phyloP scores from a whole-genome alignment of 1,140 invertebrate species.

The Drosophila jambulina region DNA sequence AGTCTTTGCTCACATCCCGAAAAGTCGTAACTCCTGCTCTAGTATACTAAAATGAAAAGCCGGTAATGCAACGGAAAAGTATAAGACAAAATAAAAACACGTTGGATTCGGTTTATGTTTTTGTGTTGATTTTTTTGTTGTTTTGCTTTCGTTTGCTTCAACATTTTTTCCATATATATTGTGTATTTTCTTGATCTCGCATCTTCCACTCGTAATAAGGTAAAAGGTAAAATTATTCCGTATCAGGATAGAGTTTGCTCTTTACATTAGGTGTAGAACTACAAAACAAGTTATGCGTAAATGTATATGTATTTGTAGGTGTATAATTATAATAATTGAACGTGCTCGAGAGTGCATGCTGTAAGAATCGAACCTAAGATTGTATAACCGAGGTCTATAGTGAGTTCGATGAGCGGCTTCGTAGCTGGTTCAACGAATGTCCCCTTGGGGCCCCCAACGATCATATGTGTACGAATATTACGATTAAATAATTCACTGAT shows the following conservation, averaged over 20 bases:
- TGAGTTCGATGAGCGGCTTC: conserved; percentile 11
- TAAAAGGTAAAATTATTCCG: conserved; percentile 71
- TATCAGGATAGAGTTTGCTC: conserved; percentile 56
- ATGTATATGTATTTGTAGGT: conserved; percentile 49
- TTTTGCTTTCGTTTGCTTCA: conserved; percentile 51
- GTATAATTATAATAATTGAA: conserved; percentile 42
- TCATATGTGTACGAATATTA: conserved; percentile 30
- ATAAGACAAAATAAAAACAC: conserved; percentile 62
- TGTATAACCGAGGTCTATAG: conserved; percentile 19
- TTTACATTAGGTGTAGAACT: conserved; percentile 78
- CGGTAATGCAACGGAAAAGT: not conserved
- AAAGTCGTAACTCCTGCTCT: conserved; percentile 15
- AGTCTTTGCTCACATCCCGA: conserved; percentile 64
- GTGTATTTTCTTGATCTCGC: conserved; percentile 57
- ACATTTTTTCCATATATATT: conserved; percentile 70
- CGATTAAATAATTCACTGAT: conserved; percentile 76
- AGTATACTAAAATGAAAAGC: conserved; percentile 7
- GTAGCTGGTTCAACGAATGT: conserved; percentile 18
- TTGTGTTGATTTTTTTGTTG: conserved; percentile 42
- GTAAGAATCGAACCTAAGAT: conserved; percentile 24
- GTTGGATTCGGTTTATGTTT: conserved; percentile 55
- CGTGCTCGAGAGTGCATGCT: conserved; percentile 36
- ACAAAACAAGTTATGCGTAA: conserved; percentile 73
- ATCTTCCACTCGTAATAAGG: conserved; percentile 53
- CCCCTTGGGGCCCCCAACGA: conserved; percentile 11